Evolutionary conservation across 2,888 invertebrate species (phyloP), one percentile per base, ranked within the genome.

Genomic region (Xestia sexstrigata): DNA sequence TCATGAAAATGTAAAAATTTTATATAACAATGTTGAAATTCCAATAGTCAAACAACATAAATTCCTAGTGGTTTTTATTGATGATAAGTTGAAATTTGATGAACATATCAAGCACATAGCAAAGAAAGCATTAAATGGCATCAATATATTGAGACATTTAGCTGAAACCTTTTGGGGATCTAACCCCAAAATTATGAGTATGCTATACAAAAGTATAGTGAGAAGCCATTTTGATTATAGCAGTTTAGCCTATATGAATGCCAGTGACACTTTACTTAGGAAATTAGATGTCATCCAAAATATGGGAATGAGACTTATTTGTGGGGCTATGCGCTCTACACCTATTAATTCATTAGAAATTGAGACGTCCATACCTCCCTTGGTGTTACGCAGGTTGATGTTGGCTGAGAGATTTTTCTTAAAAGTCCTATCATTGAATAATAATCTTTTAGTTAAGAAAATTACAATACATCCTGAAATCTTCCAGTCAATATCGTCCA

Each of bases 171-270:
- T 65, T 42, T 65, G 65, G 65, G 65, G 65, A 65, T 65, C 42
- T 30, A 20, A 60, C 39, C 45, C 73, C 15, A 55, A 73, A 42
- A 49, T 55, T 30, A 49, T 55, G 42, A 55, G 52, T 45, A 73
- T 73, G 66, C 23, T 52, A 35, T 73, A 73, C 42, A 73, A 66
- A 73, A 73, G 73, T 65, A 66, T 66, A 73, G 73, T 66, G 13
- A 66, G 66, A 73, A 73, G 60, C 52, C 26, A 78, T 55, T 58
- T 69, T 71, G 47, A 62, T 47, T 71, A 71, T 30, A 62, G 39
- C 11, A 63, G 63, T 63, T 35, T 39, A 35, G 62, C 62, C 35
- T 62, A 62, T 20, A 63, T 63, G 23, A 63, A 63, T 63, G 62
- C 23, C 62, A 63, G 11, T 63, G 26, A 26, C 62, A 63, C 62